A percentile compares a stretch with the other conserved stretches of the same genome.
phyloP scores from a whole-genome alignment of 2,113 vertebrate species.

The Syngnathus typhle region DNA sequence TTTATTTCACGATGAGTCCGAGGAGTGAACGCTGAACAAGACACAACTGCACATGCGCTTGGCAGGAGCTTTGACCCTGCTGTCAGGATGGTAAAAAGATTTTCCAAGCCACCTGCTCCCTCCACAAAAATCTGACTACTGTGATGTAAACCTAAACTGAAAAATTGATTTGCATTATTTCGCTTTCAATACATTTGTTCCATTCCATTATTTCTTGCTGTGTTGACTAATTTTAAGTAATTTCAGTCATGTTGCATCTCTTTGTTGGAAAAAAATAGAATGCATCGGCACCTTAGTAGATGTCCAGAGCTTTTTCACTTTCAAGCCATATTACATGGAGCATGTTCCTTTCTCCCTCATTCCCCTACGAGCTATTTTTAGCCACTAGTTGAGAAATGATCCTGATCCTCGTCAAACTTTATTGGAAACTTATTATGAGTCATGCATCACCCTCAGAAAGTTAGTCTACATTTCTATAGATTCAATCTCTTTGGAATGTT shows the following conservation, averaged over 20 bases:
- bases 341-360: slow-evolving; percentile 24
- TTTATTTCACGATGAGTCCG: slow-evolving; percentile 20
- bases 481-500: slow-evolving; percentile 37
- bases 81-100: slow-evolving; percentile 50
- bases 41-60: slow-evolving; percentile 3
- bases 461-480: slow-evolving; percentile 44
- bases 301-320: slow-evolving; percentile 14
- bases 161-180: no score
- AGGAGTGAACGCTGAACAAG: slow-evolving; percentile 8
- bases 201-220: not conserved
- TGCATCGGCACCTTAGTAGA: slow-evolving; percentile 4
- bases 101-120: slow-evolving; percentile 30
- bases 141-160: no score
- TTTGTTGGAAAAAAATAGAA: not conserved
- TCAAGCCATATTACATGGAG: slow-evolving; percentile 16
- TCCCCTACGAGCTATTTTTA: slow-evolving; percentile 58
- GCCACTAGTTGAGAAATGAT: slow-evolving; percentile 41
- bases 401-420: slow-evolving; percentile 41
- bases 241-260: not conserved
- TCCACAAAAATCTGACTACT: no score
- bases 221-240: no score
- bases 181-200: not conserved
- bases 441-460: slow-evolving; percentile 28
- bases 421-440: slow-evolving; percentile 41
- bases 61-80: slow-evolving; percentile 33